phyloP scores from a whole-genome alignment of 2,113 vertebrate species.

The Zosterops pallidus region DNA sequence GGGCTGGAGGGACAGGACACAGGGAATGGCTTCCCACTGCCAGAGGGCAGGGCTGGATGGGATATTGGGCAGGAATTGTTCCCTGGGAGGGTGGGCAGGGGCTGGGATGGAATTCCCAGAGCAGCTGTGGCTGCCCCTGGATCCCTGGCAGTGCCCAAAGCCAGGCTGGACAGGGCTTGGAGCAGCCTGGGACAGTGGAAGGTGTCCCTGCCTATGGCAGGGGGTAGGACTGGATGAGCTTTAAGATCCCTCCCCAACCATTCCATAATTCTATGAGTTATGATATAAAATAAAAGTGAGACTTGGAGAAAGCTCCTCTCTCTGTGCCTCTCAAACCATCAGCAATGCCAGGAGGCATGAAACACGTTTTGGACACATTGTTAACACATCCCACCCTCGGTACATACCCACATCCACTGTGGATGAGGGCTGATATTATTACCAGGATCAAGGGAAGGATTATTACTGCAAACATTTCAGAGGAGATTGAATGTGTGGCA shows the following conservation, averaged over 20 bases:
- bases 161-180: background rate
- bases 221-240: rapidly evolving
- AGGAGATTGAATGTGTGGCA: background rate
- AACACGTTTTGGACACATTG: background rate
- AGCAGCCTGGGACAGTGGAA: background rate
- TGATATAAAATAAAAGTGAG: background rate
- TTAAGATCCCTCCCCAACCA: background rate
- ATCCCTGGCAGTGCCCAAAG: background rate
- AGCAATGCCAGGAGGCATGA: background rate
- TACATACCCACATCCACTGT: rapidly evolving
- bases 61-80: background rate
- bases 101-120: background rate
- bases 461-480: background rate
- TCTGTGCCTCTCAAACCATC: background rate
- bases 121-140: background rate
- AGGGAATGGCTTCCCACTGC: background rate
- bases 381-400: background rate
- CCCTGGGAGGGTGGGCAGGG: background rate
- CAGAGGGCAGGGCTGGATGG: background rate
- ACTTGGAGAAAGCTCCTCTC: background rate
- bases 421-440: rapidly evolving
- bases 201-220: background rate
- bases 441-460: background rate
- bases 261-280: background rate
- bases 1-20: background rate